Conservation (phyloP, 2,888 invertebrate species). For the Zeuzera pyrina region DNA sequence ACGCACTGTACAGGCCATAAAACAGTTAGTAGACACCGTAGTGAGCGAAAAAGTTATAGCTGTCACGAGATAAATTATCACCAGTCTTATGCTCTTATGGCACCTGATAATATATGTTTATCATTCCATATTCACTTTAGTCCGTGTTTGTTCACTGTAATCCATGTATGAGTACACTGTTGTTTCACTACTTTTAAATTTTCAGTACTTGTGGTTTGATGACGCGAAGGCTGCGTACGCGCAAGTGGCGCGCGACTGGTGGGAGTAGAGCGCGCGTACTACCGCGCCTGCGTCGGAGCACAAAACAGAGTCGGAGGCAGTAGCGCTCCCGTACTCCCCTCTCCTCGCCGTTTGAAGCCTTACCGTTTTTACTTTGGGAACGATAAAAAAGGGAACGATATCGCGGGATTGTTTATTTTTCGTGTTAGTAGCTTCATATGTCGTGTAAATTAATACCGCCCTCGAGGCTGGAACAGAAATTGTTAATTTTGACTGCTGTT, state of each 20-base stretch:
- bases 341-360: slow-evolving; percentile 37
- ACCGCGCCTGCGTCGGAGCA: slow-evolving; percentile 49
- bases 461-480: slow-evolving; percentile 32
- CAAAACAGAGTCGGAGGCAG: slow-evolving; percentile 62
- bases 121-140: slow-evolving; percentile 21
- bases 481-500: too few species aligned
- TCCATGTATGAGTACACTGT: slow-evolving; percentile 41
- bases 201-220: slow-evolving; percentile 29
- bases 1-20: slow-evolving; percentile 58
- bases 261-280: slow-evolving; percentile 66
- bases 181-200: slow-evolving; percentile 18
- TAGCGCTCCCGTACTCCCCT: slow-evolving; percentile 61
- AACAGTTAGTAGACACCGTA: slow-evolving; percentile 54
- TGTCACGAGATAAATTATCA: slow-evolving; percentile 22
- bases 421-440: slow-evolving; percentile 66
- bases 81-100: slow-evolving; percentile 11
- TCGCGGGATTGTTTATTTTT: slow-evolving; percentile 66
- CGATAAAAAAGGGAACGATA: slow-evolving; percentile 69
- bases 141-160: slow-evolving; percentile 53
- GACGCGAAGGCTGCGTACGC: slow-evolving; percentile 50
- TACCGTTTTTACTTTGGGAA: slow-evolving; percentile 52
- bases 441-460: slow-evolving; percentile 64
- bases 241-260: slow-evolving; percentile 55
- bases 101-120: slow-evolving; percentile 1
- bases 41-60: slow-evolving; percentile 34